These are phyloP conservation scores for Drosophila mayaguana DNA, from an alignment of 2,888 invertebrate species.

Conservation along the genomic window DNA sequence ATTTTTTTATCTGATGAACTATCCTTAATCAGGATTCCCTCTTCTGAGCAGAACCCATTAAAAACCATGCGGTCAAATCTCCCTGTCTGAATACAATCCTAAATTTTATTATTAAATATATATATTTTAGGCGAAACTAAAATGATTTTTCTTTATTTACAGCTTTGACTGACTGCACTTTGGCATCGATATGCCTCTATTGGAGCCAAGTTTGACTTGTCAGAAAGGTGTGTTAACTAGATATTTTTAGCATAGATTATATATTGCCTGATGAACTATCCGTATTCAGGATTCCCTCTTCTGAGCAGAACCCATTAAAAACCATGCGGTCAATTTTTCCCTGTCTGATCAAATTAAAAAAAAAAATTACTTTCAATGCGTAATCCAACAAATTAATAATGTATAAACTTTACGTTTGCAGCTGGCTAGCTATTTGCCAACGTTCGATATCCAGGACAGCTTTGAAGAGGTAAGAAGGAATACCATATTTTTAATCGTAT, in stretches of 20 bases:
- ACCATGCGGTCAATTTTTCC: conserved; percentile 70
- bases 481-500: background rate
- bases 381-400: background rate
- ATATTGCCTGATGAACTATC: conserved; percentile 52
- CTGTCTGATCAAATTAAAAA: conserved; percentile 24
- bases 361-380: background rate
- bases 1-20: conserved; percentile 55
- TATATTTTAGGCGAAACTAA: background rate
- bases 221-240: background rate
- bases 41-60: conserved; percentile 74
- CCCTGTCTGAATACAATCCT: conserved; percentile 36
- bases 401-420: conserved; percentile 11
- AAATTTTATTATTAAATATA: background rate
- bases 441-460: background rate
- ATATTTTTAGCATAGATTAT: background rate
- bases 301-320: conserved; percentile 74
- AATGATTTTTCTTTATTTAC: background rate
- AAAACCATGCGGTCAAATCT: conserved; percentile 70
- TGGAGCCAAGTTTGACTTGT: background rate
- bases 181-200: too few relatives aligned
- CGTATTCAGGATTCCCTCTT: conserved; percentile 75
- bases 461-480: conserved; percentile 14
- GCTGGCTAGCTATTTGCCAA: background rate
- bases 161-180: background rate
- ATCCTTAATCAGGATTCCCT: conserved; percentile 74